Percentiles rank a stretch among this genome's conserved stretches.
phyloP scores from a whole-genome alignment of 2,797 vertebrate species.

The Melanotaenia pygmaea region DNA sequence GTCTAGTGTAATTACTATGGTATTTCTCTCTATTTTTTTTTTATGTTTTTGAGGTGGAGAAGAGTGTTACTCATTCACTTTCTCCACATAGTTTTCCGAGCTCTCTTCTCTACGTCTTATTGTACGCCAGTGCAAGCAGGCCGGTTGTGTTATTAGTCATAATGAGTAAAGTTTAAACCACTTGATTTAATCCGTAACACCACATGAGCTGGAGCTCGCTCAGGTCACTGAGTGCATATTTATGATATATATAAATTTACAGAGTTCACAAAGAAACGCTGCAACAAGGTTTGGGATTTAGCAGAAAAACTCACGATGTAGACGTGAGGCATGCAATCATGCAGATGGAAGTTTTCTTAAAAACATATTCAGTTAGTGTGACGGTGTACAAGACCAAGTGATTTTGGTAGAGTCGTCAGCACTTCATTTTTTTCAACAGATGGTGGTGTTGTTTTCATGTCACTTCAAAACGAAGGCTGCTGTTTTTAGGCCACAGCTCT shows the following conservation, averaged over 20 bases:
- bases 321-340: background rate
- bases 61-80: slow-evolving; percentile 60
- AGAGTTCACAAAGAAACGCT: background rate
- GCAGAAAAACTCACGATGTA: background rate
- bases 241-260: background rate
- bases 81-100: slow-evolving; percentile 48
- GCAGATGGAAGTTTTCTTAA: background rate
- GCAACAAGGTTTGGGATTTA: background rate
- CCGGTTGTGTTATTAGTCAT: slow-evolving; percentile 60
- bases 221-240: background rate
- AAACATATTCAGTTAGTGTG: slow-evolving; percentile 17
- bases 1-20: background rate
- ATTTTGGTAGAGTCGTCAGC: slow-evolving; percentile 10
- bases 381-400: slow-evolving; percentile 42
- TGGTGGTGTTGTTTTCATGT: slow-evolving; percentile 62
- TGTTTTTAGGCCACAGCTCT: slow-evolving; percentile 64
- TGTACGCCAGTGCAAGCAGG: slow-evolving; percentile 19
- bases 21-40: background rate
- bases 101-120: slow-evolving; percentile 1
- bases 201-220: slow-evolving; percentile 7
- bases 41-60: slow-evolving; percentile 5
- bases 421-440: slow-evolving; percentile 58
- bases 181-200: slow-evolving; percentile 33
- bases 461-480: slow-evolving; percentile 62
- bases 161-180: slow-evolving; percentile 44